Base-by-base conservation (phyloP, 2,888 invertebrate species). In the Lithophane semibrunnea region DNA sequence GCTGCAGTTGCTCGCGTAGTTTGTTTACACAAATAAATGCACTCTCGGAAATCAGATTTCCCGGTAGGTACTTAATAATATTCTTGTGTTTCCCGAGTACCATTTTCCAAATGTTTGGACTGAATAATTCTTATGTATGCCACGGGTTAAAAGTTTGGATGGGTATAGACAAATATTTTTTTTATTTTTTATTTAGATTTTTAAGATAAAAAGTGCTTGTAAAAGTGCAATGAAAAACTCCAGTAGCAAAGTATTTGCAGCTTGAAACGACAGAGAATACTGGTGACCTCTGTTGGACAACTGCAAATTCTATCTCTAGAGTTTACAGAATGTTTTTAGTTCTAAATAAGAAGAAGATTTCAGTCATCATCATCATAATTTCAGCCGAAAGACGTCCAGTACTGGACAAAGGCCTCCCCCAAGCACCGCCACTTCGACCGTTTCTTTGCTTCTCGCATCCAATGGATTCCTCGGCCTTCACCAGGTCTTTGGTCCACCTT, bases 21-120 rank as follows among this genome's bases (percentile, higher is more conserved):
- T 67, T 56, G 12, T 42, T 70, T n/a, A 76, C 49, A 82, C 82
- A 71, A 85, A 44, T 37, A 44, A 1, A 71, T 82, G 61, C 69
- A 73, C 49, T 85, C 71, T 72, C 52, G 44, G 63, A 75, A 80
- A 84, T 84, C 67, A 64, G 49, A 84, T 80, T 66, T 73, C 18
- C 54, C 37, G 18, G 9, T 52, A 58, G 0, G 58, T 60, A 70
- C 70, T 58, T 21, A 18, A 1, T 52, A 52, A 52, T 52, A 52
- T 52, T 52, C 52, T 18, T n/a, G 5, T 16, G n/a, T 37, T 56
- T 67, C 2, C 58, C 37, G 58, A 16, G 10, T 37, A 58, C 16
- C 21, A 29, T 67, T 67, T 67, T 21, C 2, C 13, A 72, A 72
- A 71, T 72, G 0, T 18, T 37, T 18, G 3, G 12, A 70, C 12